A percentile compares a stretch with the other conserved stretches of the same genome.
Conservation (phyloP, 2,888 invertebrate species). For the Panopea generosa region DNA sequence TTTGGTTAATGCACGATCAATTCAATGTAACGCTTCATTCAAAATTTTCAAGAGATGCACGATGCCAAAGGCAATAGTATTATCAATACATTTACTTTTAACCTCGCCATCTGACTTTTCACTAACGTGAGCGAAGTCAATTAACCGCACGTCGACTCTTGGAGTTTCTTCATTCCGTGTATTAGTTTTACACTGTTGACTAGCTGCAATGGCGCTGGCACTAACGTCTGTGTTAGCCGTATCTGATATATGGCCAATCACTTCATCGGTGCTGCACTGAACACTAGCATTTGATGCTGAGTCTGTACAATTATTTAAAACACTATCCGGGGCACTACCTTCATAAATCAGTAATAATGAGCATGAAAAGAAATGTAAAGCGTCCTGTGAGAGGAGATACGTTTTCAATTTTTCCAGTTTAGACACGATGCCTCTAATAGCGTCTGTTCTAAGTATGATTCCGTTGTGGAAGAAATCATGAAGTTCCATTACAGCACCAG, state of each 20-base stretch:
- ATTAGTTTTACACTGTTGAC: not conserved
- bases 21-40: not conserved
- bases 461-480: constrained; percentile 86
- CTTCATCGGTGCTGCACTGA: not conserved
- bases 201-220: too few species aligned
- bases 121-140: constrained; percentile 97
- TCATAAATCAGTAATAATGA: constrained; percentile 87
- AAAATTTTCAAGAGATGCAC: constrained; percentile 17
- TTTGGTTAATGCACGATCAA: too few species aligned
- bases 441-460: constrained; percentile 78
- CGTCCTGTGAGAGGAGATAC: constrained; percentile 83
- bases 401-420: constrained; percentile 83
- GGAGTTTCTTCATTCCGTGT: not conserved
- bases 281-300: not conserved
- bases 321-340: constrained; percentile 70
- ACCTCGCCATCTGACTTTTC: constrained; percentile 2
- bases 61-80: constrained; percentile 39
- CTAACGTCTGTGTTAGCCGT: not conserved
- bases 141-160: constrained; percentile 92
- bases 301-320: not conserved
- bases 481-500: constrained; percentile 85
- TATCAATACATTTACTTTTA: constrained; percentile 5
- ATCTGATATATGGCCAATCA: too few species aligned
- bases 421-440: constrained; percentile 83
- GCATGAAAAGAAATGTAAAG: constrained; percentile 86